Conservation (phyloP, 37 sponge, comb jelly and placozoan genomes). For the Ephydatia muelleri region DNA sequence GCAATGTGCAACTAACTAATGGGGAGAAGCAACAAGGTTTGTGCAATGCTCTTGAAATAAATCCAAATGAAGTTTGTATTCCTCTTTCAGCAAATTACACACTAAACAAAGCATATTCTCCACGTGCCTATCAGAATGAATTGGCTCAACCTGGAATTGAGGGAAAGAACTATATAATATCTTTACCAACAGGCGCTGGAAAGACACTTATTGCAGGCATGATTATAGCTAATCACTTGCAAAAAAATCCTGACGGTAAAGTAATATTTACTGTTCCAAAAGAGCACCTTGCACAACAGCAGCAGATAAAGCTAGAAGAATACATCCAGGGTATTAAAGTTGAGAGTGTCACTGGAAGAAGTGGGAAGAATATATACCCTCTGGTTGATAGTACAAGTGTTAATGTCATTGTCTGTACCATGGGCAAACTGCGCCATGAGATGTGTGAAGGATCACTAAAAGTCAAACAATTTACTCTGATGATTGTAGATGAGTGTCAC, state of each 20-base stretch:
- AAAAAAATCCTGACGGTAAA: background rate
- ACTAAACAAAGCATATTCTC: background rate
- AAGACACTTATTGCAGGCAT: constrained; percentile 69
- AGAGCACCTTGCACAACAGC: constrained; percentile 60
- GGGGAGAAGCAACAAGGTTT: constrained; percentile 1
- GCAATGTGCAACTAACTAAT: no score
- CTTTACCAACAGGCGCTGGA: constrained; percentile 74
- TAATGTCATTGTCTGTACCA: constrained; percentile 70
- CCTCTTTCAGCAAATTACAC: background rate
- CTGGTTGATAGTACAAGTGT: background rate
- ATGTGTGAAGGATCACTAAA: constrained; percentile 16
- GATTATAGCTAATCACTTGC: constrained; percentile 55
- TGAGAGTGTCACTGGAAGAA: constrained; percentile 49
- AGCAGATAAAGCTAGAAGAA: constrained; percentile 41
- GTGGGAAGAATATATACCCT: constrained; percentile 1
- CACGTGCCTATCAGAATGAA: constrained; percentile 58
- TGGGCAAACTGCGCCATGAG: constrained; percentile 51
- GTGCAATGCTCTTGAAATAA: background rate
- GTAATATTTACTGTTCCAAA: constrained; percentile 53
- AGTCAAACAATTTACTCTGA: constrained; percentile 50
- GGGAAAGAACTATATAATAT: constrained; percentile 72
- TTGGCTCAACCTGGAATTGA: constrained; percentile 63
- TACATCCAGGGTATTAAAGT: constrained; percentile 32
- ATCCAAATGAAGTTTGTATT: background rate
- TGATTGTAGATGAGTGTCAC: constrained; percentile 94